Evolutionary conservation across 2,797 vertebrate genomes (phyloP).

Genomic region (Anguilla pacifica): DNA sequence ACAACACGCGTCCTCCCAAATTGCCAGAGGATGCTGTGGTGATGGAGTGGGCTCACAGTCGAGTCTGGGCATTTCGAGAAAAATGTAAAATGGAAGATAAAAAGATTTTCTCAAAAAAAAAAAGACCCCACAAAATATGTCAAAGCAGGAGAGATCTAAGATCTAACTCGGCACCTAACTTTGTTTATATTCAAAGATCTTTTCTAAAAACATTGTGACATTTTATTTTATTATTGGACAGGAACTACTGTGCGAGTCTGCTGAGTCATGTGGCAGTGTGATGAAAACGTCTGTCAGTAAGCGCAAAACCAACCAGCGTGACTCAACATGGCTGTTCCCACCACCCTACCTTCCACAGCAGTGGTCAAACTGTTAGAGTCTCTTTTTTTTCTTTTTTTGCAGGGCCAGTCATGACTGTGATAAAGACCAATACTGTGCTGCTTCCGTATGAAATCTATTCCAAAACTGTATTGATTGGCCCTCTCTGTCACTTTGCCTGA

Average conservation of each 20-base stretch:
- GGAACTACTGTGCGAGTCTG: not conserved
- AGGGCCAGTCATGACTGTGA: not conserved
- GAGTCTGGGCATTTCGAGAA: not conserved
- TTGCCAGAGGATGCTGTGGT: slow-evolving; percentile 1
- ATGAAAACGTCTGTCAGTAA: too few species aligned
- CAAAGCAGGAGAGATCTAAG: not conserved
- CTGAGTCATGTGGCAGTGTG: not conserved
- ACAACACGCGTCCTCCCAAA: not conserved
- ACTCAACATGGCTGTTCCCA: not conserved
- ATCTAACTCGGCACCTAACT: not conserved
- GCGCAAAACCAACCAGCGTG: not conserved
- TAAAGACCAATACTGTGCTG: not conserved
- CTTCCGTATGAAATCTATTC: not conserved
- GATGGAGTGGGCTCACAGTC: not conserved
- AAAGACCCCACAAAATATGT: not conserved
- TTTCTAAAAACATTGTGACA: not conserved
- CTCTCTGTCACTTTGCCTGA: not conserved
- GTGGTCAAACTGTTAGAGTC: not conserved
- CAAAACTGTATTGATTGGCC: not conserved
- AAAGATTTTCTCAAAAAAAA: not conserved
- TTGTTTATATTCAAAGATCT: not conserved
- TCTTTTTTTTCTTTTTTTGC: not conserved
- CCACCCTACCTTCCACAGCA: not conserved
- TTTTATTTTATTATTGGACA: not conserved
- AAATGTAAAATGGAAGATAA: not conserved